These are phyloP conservation scores for Cataglyphis altisquamis DNA, from an alignment of 2,888 invertebrate genomes.

Conservation along the genomic window DNA sequence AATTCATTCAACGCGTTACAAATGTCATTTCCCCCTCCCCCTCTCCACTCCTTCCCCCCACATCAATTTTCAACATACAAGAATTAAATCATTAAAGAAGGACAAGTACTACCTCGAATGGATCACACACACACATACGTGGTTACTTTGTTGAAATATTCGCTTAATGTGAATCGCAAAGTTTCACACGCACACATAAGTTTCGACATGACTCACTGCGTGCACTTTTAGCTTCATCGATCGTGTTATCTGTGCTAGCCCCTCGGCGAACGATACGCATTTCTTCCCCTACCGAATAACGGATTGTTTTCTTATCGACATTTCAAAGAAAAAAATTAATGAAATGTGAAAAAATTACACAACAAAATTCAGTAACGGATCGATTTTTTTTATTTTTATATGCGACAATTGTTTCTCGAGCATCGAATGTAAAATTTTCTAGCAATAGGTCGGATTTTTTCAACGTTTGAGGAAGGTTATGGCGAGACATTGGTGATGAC, in stretches of 20 bases:
- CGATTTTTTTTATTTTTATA: neutral
- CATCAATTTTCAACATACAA: neutral
- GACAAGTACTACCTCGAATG: neutral
- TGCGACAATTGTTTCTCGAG: neutral
- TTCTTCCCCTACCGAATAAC: slow-evolving; percentile 32
- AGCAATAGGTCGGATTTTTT: slow-evolving; percentile 23
- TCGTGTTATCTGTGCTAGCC: slow-evolving; percentile 51
- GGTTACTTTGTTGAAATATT: slow-evolving; percentile 33
- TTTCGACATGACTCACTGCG: slow-evolving; percentile 33
- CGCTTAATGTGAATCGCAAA: slow-evolving; percentile 28
- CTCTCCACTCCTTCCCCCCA: too few species aligned
- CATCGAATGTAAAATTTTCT: neutral
- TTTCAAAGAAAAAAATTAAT: neutral
- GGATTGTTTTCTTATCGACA: neutral
- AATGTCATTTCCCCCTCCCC: neutral
- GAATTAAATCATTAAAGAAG: neutral
- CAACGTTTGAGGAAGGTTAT: slow-evolving; percentile 78
- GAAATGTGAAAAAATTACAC: neutral
- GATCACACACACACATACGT: slow-evolving; percentile 16
- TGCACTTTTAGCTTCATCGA: slow-evolving; percentile 52
- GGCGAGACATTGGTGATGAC: slow-evolving; percentile 70
- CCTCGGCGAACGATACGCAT: slow-evolving; percentile 9
- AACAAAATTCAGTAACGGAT: neutral
- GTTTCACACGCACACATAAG: slow-evolving; percentile 32
- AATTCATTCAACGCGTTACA: slow-evolving; percentile 23